Evolutionary conservation across 2,797 vertebrate species (phyloP), one percentile per base, ranked within the genome.

Genomic region (Myotis pilosus): DNA sequence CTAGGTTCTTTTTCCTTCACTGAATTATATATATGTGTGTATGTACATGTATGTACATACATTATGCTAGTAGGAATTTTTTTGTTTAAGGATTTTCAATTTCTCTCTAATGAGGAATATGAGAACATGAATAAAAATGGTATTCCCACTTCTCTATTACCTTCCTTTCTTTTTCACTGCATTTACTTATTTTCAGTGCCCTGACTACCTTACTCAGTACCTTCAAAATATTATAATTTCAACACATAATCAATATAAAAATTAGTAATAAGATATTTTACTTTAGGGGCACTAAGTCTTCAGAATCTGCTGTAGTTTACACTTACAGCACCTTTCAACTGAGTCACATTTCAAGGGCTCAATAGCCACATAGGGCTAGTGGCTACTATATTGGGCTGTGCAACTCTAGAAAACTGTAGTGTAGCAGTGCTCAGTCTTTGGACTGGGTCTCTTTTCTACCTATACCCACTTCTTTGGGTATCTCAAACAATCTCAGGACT

Each of bases 161-260:
- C 7, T 11, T 94, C 36, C 80, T 75, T 87, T 90, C n/a, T 55
- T 84, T 94, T 81, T 91, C 44, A 87, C 19, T 57, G 17, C 92
- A 80, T 68, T 82, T 76, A 44, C 82, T 83, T 79, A 84, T 75
- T 75, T 92, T 82, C 89, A 79, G 69, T 83, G 71, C 20, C 55
- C 51, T 75, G 51, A 49, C 36, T 84, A n/a, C 9, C 17, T 78
- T 92, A 76, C 41, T 95, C 3, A 91, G 36, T 81, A 91, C 38
- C 75, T 33, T 38, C 7, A 57, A 84, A 72, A 87, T 57, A 44
- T 41, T 86, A 68, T 51, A 84, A 89, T 78, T 86, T 83, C 41
- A 89, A 90, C 49, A 79, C 36, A 8, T 64, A 71, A 91, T 88
- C 33, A 79, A 66, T 49, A 76, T 66, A 81, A 79, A 55, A 90